These are phyloP conservation scores for Potamilus streckersoni DNA, from an alignment of 1,140 invertebrate species.

Conservation along the genomic window DNA sequence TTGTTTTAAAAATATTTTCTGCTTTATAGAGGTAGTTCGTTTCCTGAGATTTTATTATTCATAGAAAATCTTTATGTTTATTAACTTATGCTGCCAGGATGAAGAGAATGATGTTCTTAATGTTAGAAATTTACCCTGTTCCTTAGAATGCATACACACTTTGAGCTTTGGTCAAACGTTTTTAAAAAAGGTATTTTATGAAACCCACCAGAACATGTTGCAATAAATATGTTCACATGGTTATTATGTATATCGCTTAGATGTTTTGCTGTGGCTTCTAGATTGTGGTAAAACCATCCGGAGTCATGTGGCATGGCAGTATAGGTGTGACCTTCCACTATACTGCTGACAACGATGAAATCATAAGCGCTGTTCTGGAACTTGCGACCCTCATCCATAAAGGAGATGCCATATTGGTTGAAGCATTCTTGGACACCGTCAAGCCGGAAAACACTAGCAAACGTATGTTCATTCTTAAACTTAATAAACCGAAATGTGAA, in stretches of 20 bases:
- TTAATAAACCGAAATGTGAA: background rate
- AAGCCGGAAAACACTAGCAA: background rate
- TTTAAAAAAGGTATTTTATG: slow-evolving; percentile 4
- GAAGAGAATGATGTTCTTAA: too few species aligned
- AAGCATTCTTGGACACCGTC: slow-evolving; percentile 29
- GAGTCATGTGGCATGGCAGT: slow-evolving; percentile 39
- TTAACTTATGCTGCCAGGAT: too few species aligned
- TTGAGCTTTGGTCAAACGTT: background rate
- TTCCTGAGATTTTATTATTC: too few species aligned
- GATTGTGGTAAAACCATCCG: slow-evolving; percentile 54
- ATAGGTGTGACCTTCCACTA: slow-evolving; percentile 39
- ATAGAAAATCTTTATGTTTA: too few species aligned
- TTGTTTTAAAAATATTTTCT: too few species aligned
- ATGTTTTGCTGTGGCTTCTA: slow-evolving; percentile 15
- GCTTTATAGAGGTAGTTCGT: too few species aligned
- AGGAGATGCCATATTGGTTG: slow-evolving; percentile 38
- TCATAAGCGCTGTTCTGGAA: slow-evolving; percentile 27
- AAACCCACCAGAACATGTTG: background rate
- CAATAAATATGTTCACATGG: background rate
- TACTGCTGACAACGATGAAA: slow-evolving; percentile 7
- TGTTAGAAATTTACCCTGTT: background rate
- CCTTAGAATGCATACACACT: background rate
- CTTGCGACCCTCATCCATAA: slow-evolving; percentile 25
- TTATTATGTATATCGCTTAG: too few species aligned
- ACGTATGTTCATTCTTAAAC: too few species aligned